Conservation (phyloP, 2,113 vertebrate species). For the Leucopsar rothschildi region DNA sequence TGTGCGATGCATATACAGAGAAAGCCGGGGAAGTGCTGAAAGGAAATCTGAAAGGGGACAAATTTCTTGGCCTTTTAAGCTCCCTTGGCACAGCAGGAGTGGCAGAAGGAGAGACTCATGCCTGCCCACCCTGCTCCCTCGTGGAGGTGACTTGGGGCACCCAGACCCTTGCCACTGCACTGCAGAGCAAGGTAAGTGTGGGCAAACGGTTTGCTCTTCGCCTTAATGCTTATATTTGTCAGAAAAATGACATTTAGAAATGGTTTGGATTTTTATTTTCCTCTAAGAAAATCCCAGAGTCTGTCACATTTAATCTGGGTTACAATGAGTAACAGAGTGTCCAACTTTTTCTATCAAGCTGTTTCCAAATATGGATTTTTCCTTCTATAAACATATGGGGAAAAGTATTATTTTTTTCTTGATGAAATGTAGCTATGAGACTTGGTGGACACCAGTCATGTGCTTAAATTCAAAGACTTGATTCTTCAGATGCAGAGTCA, state of each 20-base stretch:
- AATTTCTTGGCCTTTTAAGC: background rate
- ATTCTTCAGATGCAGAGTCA: background rate
- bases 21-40: background rate
- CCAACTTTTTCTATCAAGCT: background rate
- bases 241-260: background rate
- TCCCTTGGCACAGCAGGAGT: background rate
- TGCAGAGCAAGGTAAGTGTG: background rate
- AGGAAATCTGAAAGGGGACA: background rate
- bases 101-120: background rate
- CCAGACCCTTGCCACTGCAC: background rate
- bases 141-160: fast-evolving
- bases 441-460: background rate
- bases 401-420: background rate
- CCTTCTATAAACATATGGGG: background rate
- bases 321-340: background rate
- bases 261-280: background rate
- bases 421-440: background rate
- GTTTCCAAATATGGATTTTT: background rate
- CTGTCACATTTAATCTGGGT: background rate
- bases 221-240: background rate
- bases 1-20: fast-evolving
- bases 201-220: background rate
- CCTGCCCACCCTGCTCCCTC: background rate
- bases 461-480: background rate
- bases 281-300: background rate